Conservation (phyloP, 2,888 invertebrate genomes). For the Pseudanteris insignis region DNA sequence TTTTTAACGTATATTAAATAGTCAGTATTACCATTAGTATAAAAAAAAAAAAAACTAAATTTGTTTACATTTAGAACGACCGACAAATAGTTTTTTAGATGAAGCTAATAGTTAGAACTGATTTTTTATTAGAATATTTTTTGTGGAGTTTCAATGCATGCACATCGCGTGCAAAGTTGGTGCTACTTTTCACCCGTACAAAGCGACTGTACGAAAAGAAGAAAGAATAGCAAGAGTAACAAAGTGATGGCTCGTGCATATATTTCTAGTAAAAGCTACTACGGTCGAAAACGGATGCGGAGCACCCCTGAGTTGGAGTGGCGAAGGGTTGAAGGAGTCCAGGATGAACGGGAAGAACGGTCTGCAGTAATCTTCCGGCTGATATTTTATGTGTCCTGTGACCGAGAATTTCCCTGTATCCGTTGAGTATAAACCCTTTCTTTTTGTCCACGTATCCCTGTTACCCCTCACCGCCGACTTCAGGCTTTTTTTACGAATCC, state of each 20-base stretch:
- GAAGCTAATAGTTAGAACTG: too few species aligned
- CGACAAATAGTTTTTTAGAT: too few species aligned
- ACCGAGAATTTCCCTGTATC: constrained; percentile 50
- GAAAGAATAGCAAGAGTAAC: constrained; percentile 49
- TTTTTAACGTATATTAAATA: too few species aligned
- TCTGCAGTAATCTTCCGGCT: constrained; percentile 63
- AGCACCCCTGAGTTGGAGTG: constrained; percentile 48
- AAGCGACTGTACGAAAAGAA: constrained; percentile 7
- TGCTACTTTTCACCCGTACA: constrained; percentile 9
- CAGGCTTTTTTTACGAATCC: constrained; percentile 13
- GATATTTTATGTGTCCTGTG: constrained; percentile 61
- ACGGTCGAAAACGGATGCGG: constrained; percentile 55
- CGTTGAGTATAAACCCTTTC: constrained; percentile 31
- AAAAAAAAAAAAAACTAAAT: too few species aligned
- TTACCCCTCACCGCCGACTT: not conserved
- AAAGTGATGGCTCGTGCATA: constrained; percentile 59
- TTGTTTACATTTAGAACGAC: too few species aligned
- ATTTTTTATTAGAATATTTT: too few species aligned
- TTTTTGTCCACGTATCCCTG: not conserved
- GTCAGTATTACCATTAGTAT: too few species aligned
- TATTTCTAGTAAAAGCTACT: constrained; percentile 58
- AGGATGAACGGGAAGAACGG: constrained; percentile 48
- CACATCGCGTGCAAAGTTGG: constrained; percentile 3
- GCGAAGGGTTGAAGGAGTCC: constrained; percentile 46
- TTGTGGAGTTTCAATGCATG: not conserved